phyloP scores from a whole-genome alignment of 1,140 invertebrate species.

The Tachypleus tridentatus region DNA sequence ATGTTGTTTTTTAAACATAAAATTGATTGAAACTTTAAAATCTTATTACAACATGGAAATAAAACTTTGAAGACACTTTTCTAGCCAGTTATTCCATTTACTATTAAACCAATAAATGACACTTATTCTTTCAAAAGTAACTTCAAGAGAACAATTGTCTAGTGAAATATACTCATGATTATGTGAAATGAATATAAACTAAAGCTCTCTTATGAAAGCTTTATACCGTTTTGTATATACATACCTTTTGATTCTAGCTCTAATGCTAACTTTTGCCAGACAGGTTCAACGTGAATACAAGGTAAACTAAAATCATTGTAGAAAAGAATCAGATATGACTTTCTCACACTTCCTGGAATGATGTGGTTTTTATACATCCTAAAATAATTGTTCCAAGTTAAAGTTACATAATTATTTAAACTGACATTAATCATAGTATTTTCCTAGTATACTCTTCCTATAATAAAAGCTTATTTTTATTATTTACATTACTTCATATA shows the following conservation, averaged over 20 bases:
- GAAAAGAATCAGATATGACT: slow-evolving; percentile 70
- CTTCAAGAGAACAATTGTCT: no score
- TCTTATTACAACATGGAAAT: no score
- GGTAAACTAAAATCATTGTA: slow-evolving; percentile 89
- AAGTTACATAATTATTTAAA: slow-evolving; percentile 5
- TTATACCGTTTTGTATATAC: background rate
- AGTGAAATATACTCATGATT: no score
- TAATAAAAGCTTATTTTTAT: slow-evolving; percentile 11
- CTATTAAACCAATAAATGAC: no score
- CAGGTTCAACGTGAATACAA: slow-evolving; percentile 67
- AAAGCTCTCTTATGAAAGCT: no score
- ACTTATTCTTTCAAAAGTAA: no score
- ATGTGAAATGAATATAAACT: no score
- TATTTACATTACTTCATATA: background rate
- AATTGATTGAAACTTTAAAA: no score
- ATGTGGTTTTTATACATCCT: slow-evolving; percentile 78
- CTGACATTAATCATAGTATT: slow-evolving; percentile 8
- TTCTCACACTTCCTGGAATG: slow-evolving; percentile 62
- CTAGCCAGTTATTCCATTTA: no score
- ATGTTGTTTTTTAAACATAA: no score
- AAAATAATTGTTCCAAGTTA: background rate
- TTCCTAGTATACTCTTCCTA: no score
- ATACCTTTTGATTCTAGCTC: slow-evolving; percentile 54
- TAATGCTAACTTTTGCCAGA: slow-evolving; percentile 58
- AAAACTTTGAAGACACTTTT: no score